Evolutionary conservation across 2,113 vertebrate species (phyloP), one percentile per base, ranked within the genome.

Genomic region (Dicrurus megarhynchus): DNA sequence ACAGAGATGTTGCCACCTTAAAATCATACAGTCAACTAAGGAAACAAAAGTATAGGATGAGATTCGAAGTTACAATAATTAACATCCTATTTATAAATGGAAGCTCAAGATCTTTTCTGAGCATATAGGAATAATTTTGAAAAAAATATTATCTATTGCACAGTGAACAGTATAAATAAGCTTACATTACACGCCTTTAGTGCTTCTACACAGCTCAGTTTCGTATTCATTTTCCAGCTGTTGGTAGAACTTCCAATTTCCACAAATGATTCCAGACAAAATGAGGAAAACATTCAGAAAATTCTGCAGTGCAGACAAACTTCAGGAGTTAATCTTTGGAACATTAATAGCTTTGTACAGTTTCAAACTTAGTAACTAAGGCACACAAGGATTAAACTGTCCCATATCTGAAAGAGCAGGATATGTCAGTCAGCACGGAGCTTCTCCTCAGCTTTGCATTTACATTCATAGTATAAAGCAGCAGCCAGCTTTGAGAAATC

Each of bases 341-440:
- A 83, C 52, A 46, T 26, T 28, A 91, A 89, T 32, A 93, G 49
- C 32, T 82, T 63, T 44, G 20, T 80, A 91, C 84, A 88, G 30
- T 75, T 87, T 90, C 71, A 77, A 79, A 59, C 33, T 75, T 33
- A 28, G 50, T 90, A 21, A 69, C 50, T 30, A 92, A 96, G 92
- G 94, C 94, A 97, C 92, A 67, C 44, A 60, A 52, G 52, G 82
- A 83, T 50, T 64, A 28, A 64, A 49, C 39, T 90, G 92, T 77
- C 76, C 73, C 84, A 1, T 13, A 16, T 63, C 59, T 77, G 85
- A 56, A 67, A 44, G 52, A 64, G 89, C n/a, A 37, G 5, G 44
- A 47, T 60, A 30, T 11, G 78, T 94, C 94, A 91, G 94, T 91
- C 91, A 93, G 91, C 93, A 94, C 2, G 9, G 59, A 84, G 87